Percentiles rank a stretch among this genome's conserved stretches.
Conservation (phyloP, 2,888 invertebrate species). For the Scaptomyza flava region DNA sequence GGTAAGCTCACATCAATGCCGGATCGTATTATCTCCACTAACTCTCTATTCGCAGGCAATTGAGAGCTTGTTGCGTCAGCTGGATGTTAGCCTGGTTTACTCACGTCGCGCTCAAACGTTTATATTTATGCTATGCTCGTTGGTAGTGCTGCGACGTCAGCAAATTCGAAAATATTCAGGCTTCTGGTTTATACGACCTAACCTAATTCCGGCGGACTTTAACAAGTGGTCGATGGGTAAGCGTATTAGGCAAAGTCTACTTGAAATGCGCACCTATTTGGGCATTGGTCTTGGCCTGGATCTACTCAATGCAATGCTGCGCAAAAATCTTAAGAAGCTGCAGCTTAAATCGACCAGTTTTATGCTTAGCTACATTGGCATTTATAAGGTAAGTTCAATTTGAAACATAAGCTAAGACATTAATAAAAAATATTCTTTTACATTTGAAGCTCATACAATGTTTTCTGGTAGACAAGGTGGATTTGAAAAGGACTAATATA, state of each 20-base stretch:
- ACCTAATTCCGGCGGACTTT: conserved; percentile 30
- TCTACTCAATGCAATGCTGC: conserved; percentile 28
- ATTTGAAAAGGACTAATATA: conserved; percentile 8
- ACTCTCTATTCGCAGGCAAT: conserved; percentile 38
- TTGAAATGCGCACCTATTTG: conserved; percentile 50
- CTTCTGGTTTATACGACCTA: conserved; percentile 66
- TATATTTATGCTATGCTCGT: conserved; percentile 61
- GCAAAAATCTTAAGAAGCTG: conserved; percentile 9
- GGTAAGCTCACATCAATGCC: conserved; percentile 26
- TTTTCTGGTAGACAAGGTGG: conserved; percentile 21
- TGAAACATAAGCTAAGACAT: not conserved
- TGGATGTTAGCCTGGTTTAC: conserved; percentile 41
- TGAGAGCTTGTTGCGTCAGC: conserved; percentile 50
- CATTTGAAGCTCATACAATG: conserved; percentile 44
- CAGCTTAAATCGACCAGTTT: conserved; percentile 51
- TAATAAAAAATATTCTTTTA: not conserved
- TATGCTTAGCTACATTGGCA: conserved; percentile 50
- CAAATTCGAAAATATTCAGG: conserved; percentile 34
- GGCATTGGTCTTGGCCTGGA: conserved; percentile 60
- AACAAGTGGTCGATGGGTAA: conserved; percentile 15
- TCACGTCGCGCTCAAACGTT: conserved; percentile 55
- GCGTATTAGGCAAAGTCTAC: conserved; percentile 18
- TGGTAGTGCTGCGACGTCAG: conserved; percentile 49
- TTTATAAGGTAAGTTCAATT: conserved; percentile 42
- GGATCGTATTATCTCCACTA: not conserved